Evolutionary conservation across 2,113 vertebrate genomes (phyloP).

Genomic region (Myrmophylax atrothorax): DNA sequence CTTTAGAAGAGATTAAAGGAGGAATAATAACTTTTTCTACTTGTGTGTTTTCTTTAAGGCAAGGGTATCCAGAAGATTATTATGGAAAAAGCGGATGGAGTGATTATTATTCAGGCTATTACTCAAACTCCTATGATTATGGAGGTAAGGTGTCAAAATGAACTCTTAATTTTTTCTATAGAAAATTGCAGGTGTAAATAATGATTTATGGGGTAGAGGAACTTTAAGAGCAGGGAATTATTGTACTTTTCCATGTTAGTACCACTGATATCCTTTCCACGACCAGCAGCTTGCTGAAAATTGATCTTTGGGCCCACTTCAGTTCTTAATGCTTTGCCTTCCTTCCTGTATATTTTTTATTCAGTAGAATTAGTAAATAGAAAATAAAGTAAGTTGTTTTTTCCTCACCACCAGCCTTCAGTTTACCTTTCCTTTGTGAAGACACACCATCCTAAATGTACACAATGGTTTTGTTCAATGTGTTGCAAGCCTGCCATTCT

Average conservation of each 20-base stretch:
- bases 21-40: background rate
- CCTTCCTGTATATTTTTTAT: background rate
- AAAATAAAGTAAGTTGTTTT: background rate
- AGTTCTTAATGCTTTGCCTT: background rate
- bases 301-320: background rate
- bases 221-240: background rate
- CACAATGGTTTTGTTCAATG: background rate
- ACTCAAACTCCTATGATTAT: constrained; percentile 82
- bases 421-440: background rate
- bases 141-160: constrained; percentile 58
- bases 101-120: constrained; percentile 87
- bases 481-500: background rate
- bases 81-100: constrained; percentile 82
- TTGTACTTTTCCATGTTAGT: background rate
- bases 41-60: constrained; percentile 73
- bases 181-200: background rate
- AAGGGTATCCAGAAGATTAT: constrained; percentile 84
- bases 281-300: background rate
- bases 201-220: background rate
- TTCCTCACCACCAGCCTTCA: background rate
- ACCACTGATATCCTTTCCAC: background rate
- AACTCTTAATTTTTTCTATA: background rate
- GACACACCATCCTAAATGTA: background rate
- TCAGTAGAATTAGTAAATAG: background rate
- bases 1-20: background rate